These are phyloP conservation scores for Urocolius indicus DNA, from an alignment of 2,113 vertebrate genomes.

Conservation along the genomic window DNA sequence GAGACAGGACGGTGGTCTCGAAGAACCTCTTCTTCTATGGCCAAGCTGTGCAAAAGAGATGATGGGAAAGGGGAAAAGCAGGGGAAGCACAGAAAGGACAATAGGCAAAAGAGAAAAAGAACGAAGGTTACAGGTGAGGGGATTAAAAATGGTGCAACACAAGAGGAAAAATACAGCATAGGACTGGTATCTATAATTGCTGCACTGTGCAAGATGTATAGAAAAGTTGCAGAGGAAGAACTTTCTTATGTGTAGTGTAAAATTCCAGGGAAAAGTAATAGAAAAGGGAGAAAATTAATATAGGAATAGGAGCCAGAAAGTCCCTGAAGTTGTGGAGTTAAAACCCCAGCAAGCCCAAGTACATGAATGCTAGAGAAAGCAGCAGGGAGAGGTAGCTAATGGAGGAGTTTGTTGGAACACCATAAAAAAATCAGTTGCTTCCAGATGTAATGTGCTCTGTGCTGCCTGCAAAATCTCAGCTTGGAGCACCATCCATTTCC, in stretches of 20 bases:
- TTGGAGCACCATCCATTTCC: not conserved
- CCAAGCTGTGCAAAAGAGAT: not conserved
- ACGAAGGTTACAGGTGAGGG: not conserved
- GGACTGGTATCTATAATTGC: not conserved
- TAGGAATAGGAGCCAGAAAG: not conserved
- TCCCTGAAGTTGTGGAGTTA: not conserved
- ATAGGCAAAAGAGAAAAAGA: not conserved
- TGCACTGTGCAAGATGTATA: not conserved
- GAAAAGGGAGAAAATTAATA: not conserved
- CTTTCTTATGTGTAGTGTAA: not conserved
- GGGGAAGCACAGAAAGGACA: not conserved
- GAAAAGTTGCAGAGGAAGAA: not conserved
- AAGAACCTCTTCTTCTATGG: not conserved
- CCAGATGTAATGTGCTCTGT: not conserved
- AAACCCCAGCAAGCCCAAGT: not conserved
- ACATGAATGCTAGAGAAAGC: not conserved
- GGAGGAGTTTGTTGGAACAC: not conserved
- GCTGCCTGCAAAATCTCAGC: not conserved
- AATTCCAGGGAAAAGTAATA: not conserved
- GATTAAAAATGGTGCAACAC: not conserved
- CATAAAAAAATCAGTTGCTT: not conserved
- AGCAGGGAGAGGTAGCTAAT: not conserved
- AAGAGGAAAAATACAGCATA: not conserved
- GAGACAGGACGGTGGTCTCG: not conserved
- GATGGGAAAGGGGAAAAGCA: not conserved